Evolutionary conservation across 1,140 invertebrate species (phyloP).

Genomic region (Condylostylus longicornis): DNA sequence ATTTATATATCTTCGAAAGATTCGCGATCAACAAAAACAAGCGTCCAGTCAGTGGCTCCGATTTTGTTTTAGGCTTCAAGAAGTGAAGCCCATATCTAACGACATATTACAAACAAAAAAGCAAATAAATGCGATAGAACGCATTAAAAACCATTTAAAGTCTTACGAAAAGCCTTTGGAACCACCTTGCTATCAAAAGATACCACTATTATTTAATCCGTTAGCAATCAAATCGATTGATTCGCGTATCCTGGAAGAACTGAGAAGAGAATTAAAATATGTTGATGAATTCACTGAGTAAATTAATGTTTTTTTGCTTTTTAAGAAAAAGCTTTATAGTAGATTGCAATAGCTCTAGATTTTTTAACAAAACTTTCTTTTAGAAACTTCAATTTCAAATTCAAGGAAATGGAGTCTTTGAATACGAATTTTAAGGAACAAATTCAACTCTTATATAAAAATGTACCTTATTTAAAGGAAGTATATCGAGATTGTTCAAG

Average conservation of each 20-base stretch:
- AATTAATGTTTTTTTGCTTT: constrained; percentile 5
- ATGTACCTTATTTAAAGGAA: constrained; percentile 25
- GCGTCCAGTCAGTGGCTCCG: constrained; percentile 34
- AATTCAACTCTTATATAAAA: constrained; percentile 47
- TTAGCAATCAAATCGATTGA: constrained; percentile 8
- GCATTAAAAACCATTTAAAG: constrained; percentile 40
- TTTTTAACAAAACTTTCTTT: constrained; percentile 3
- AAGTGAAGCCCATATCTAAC: constrained; percentile 8
- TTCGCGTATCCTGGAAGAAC: constrained; percentile 6
- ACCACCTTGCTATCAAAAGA: constrained; percentile 13
- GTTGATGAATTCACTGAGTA: constrained; percentile 22
- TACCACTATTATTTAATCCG: constrained; percentile 6
- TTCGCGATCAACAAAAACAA: constrained; percentile 38
- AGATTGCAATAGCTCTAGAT: background rate
- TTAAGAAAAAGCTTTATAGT: background rate
- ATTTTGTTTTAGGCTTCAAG: constrained; percentile 14
- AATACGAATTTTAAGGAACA: constrained; percentile 52
- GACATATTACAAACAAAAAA: constrained; percentile 17
- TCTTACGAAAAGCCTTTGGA: constrained; percentile 45
- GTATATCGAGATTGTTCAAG: background rate
- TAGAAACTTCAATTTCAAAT: constrained; percentile 34
- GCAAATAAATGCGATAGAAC: constrained; percentile 32
- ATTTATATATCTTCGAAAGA: constrained; percentile 42
- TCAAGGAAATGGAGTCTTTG: constrained; percentile 48
- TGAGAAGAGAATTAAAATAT: constrained; percentile 13